Evolutionary conservation across 2,797 vertebrate genomes (phyloP), one percentile per base, ranked within the genome.

Genomic region (Liasis olivaceus): DNA sequence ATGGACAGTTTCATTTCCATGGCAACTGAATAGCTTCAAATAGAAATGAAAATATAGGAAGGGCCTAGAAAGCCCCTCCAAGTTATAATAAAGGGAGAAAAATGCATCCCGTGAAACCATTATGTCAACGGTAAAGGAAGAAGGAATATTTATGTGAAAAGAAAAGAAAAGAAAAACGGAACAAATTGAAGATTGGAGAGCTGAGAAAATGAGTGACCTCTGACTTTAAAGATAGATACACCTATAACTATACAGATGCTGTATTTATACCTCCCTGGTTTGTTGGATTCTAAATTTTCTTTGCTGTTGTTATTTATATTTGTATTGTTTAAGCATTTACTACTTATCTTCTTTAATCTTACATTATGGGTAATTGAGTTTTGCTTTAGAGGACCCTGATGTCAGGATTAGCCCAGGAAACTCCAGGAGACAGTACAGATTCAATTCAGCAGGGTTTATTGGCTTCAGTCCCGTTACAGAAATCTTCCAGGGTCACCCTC

Each of bases 311-410:
- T 36, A 13, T 47, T 64, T 85, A 91, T 64, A 9, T 85, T 69
- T 66, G 2, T 28, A 66, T 66, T 86, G 9, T 86, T 85, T 7
- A 85, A 13, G 17, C 20, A 5, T 58, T 69, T 87, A 69, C 42
- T 72, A 85, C 9, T 91, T 91, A 54, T 36, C 51, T n/a, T 91
- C 7, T 91, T 36, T 86, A 72, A 91, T 87, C 54, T 31, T 42
- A 47, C 17, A 86, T 69, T 69, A 17, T 69, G 54, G 36, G 2
- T 56, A 22, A 81, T 14, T 28, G 42, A 22, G 15, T 15, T 90
- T 17, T 89, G 59, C n/a, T 31, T 54, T 8, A 24, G 17, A 56
- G 13, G 17, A 36, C n/a, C n/a, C n/a, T n/a, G n/a, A n/a, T n/a
- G n/a, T n/a, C n/a, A n/a, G n/a, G n/a, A n/a, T n/a, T n/a, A n/a